Percentiles rank a stretch among this genome's conserved stretches.
Conservation (phyloP, 2,797 vertebrate species). For the Trachurus trachurus region DNA sequence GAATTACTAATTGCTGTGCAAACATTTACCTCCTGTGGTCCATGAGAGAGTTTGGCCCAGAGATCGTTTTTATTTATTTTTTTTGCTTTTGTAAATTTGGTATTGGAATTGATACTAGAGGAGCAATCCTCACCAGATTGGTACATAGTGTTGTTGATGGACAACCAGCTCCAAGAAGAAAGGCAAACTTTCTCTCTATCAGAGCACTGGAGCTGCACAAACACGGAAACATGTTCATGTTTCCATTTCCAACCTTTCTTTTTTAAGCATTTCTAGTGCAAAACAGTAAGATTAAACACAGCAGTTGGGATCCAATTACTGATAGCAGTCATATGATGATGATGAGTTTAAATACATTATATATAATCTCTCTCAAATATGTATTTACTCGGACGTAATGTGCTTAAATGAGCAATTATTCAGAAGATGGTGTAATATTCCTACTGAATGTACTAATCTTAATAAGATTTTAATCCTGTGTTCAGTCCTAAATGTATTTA, state of each 20-base stretch:
- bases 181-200: neutral
- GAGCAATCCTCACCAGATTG: neutral
- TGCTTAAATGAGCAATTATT: slow-evolving; percentile 46
- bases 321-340: slow-evolving; percentile 4
- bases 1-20: neutral
- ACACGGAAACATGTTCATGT: neutral
- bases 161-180: neutral
- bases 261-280: neutral
- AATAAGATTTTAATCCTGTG: slow-evolving; percentile 47
- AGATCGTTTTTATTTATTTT: neutral
- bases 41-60: neutral
- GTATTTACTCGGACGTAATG: slow-evolving; percentile 37
- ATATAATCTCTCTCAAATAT: slow-evolving; percentile 37
- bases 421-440: slow-evolving; percentile 7
- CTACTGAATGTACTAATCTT: slow-evolving; percentile 31
- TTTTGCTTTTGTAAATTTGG: neutral
- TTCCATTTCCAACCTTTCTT: neutral
- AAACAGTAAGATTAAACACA: slow-evolving; percentile 8
- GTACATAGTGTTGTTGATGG: neutral
- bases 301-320: slow-evolving; percentile 11
- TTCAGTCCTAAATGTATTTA: slow-evolving; percentile 5
- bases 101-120: neutral
- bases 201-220: neutral
- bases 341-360: slow-evolving; percentile 7
- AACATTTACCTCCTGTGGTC: neutral